phyloP scores from a whole-genome alignment of 2,797 vertebrate species.

The Setipinna tenuifilis region DNA sequence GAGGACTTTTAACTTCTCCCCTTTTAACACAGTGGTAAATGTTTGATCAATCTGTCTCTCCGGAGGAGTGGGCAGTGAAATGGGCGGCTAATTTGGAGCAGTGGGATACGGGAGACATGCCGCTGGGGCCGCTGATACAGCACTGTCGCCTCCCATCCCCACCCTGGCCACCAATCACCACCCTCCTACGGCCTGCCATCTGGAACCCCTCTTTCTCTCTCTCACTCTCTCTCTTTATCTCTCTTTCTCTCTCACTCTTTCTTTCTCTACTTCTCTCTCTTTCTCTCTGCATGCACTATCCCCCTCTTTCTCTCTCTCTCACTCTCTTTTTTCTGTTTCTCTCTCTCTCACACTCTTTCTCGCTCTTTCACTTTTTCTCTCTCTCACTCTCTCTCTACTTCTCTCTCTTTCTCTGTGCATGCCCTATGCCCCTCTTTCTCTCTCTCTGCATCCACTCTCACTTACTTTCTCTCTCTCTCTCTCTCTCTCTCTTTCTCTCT shows the following conservation, averaged over 20 bases:
- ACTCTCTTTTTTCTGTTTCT: slow-evolving; percentile 20
- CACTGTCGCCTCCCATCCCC: not conserved
- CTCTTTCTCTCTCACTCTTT: too few relatives aligned
- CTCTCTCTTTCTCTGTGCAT: too few relatives aligned
- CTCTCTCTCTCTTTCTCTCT: not conserved
- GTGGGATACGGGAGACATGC: not conserved
- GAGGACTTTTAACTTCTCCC: not conserved
- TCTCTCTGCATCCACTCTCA: not conserved
- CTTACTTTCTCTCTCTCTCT: not conserved
- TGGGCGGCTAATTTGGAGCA: slow-evolving; percentile 17
- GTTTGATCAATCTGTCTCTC: slow-evolving; percentile 20
- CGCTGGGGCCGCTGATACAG: slow-evolving; percentile 4
- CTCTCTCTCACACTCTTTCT: not conserved
- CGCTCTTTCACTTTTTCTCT: too few relatives aligned
- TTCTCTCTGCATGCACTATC: too few relatives aligned
- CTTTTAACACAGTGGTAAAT: not conserved
- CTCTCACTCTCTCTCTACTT: too few relatives aligned
- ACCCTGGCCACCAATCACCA: slow-evolving; percentile 16
- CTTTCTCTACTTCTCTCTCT: too few relatives aligned
- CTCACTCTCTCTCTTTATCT: too few relatives aligned
- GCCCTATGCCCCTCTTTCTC: too few relatives aligned
- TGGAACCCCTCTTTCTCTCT: not conserved
- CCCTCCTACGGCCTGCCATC: slow-evolving; percentile 11
- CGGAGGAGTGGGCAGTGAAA: slow-evolving; percentile 1
- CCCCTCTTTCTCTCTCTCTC: too few relatives aligned